Conservation (phyloP, 2,888 invertebrate genomes). For the Sesamia inferens region DNA sequence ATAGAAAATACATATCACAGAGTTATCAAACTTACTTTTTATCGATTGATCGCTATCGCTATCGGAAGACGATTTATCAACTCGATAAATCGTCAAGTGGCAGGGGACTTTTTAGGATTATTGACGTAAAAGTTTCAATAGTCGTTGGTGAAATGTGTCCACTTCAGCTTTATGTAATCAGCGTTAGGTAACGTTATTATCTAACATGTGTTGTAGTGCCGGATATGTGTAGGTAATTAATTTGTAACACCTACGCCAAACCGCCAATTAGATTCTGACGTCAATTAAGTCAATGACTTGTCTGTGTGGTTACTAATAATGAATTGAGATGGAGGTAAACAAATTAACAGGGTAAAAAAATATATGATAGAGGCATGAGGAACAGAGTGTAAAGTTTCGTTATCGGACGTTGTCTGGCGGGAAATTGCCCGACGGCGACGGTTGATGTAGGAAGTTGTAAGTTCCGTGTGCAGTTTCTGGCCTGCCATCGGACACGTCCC, state of each 20-base stretch:
- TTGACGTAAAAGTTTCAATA: constrained; percentile 44
- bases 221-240: constrained; percentile 22
- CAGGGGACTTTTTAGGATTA: constrained; percentile 45
- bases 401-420: too few relatives aligned
- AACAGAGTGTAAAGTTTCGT: too few relatives aligned
- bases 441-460: too few relatives aligned
- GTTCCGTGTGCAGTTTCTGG: too few relatives aligned
- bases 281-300: not conserved
- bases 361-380: too few relatives aligned
- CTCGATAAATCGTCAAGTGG: constrained; percentile 7
- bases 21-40: constrained; percentile 17
- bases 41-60: constrained; percentile 39
- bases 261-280: constrained; percentile 19
- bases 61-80: constrained; percentile 23
- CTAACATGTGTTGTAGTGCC: not conserved
- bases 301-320: not conserved
- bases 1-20: constrained; percentile 11
- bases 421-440: too few relatives aligned
- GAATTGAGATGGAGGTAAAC: not conserved
- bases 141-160: not conserved
- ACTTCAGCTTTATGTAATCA: constrained; percentile 39
- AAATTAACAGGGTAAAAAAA: not conserved
- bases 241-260: constrained; percentile 15
- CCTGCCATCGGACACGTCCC: too few relatives aligned
- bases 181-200: constrained; percentile 15